A percentile compares a stretch with the other conserved stretches of the same genome.
Conservation (phyloP, 2,797 vertebrate species). For the Molossus alvarezi region DNA sequence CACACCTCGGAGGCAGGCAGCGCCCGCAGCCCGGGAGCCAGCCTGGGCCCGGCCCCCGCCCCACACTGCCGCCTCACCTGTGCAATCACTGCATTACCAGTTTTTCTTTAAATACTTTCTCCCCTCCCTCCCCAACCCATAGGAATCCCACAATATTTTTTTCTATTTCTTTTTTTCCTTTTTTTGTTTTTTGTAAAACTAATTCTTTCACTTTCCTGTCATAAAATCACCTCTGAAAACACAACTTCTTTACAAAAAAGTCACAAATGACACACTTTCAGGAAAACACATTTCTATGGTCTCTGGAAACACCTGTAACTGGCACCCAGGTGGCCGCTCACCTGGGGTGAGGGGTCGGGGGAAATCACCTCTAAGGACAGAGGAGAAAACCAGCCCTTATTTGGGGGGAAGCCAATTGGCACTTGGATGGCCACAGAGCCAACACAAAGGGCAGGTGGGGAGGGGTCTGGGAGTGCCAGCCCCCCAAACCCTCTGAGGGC, state of each 20-base stretch:
- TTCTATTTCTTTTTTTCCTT: slow-evolving; percentile 78
- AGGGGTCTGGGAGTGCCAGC: slow-evolving; percentile 7
- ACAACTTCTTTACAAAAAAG: slow-evolving; percentile 90
- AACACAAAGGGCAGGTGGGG: slow-evolving; percentile 77
- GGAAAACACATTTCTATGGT: slow-evolving; percentile 89
- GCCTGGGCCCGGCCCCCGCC: neutral
- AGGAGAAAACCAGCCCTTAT: slow-evolving; percentile 89
- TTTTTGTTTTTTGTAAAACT: slow-evolving; percentile 92
- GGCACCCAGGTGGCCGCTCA: slow-evolving; percentile 69
- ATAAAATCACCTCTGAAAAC: slow-evolving; percentile 93
- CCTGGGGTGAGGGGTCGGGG: slow-evolving; percentile 74
- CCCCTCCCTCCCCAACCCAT: slow-evolving; percentile 76
- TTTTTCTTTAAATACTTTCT: slow-evolving; percentile 90
- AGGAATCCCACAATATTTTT: slow-evolving; percentile 89
- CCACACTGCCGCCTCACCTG: slow-evolving; percentile 88
- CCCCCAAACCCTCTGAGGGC: slow-evolving; percentile 46
- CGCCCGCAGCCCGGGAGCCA: neutral
- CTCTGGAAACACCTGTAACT: slow-evolving; percentile 85
- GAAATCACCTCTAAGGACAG: slow-evolving; percentile 85
- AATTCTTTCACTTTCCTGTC: slow-evolving; percentile 92
- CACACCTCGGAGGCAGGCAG: neutral
- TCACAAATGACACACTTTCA: slow-evolving; percentile 91
- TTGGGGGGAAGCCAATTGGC: slow-evolving; percentile 88
- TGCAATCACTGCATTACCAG: slow-evolving; percentile 91
- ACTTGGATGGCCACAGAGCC: slow-evolving; percentile 87